A percentile compares a stretch with the other conserved stretches of the same genome.
phyloP scores from a whole-genome alignment of 2,797 vertebrate genomes.

The Myotis myotis region DNA sequence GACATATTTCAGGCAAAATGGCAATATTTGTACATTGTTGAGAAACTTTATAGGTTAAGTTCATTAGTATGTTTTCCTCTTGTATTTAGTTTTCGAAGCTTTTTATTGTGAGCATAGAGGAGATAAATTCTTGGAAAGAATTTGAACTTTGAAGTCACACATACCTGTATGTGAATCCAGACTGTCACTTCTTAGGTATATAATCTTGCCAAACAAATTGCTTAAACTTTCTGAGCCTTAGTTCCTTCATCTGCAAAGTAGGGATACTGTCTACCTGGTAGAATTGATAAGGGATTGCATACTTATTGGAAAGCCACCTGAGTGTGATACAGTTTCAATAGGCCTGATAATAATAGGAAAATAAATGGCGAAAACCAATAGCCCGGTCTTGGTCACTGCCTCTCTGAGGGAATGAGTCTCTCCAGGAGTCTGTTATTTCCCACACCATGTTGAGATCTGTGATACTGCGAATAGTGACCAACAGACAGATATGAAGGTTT shows the following conservation, averaged over 20 bases:
- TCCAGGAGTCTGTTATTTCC: not conserved
- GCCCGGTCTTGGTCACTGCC: not conserved
- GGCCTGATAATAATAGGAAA: not conserved
- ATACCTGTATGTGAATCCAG: not conserved
- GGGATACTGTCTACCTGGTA: not conserved
- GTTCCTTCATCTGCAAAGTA: not conserved
- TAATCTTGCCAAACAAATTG: not conserved
- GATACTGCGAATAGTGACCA: not conserved
- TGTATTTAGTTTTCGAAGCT: not conserved
- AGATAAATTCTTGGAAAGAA: constrained; percentile 18
- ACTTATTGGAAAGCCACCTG: not conserved
- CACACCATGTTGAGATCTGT: not conserved
- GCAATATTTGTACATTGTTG: not conserved
- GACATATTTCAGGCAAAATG: not conserved
- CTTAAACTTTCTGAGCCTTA: not conserved
- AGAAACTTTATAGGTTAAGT: not conserved
- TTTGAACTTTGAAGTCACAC: not conserved
- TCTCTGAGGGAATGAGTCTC: not conserved
- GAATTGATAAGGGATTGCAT: not conserved
- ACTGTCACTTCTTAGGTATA: not conserved
- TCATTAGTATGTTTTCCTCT: not conserved
- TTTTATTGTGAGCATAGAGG: constrained; percentile 9
- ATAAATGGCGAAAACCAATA: too few relatives aligned
- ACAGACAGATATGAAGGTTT: not conserved
- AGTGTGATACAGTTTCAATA: not conserved